A percentile compares a stretch with the other conserved stretches of the same genome.
These are phyloP conservation scores for Catonia carolina DNA, from an alignment of 2,888 invertebrate genomes.

Conservation along the genomic window DNA sequence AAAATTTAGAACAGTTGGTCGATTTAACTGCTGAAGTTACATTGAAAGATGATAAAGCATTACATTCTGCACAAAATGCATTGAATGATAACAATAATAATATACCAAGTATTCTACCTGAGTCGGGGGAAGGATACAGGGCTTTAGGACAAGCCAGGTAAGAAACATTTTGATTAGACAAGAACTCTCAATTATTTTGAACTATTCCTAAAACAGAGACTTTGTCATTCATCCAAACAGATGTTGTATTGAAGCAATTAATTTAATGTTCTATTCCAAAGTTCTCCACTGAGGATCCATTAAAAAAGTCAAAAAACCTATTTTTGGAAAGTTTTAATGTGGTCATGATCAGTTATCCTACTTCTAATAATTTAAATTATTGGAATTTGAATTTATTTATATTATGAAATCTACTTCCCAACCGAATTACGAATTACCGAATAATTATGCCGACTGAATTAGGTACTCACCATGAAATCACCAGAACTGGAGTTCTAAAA, in stretches of 20 bases:
- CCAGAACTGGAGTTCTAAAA: too few species aligned
- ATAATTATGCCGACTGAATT: too few species aligned
- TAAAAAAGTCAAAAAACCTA: too few species aligned
- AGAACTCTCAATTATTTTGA: background rate
- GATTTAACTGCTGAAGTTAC: constrained; percentile 1
- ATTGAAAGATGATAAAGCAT: background rate
- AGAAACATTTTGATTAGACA: background rate
- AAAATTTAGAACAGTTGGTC: background rate
- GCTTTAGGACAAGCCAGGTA: constrained; percentile 12
- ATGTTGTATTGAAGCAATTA: background rate
- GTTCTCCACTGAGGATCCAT: too few species aligned
- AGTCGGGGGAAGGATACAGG: constrained; percentile 11
- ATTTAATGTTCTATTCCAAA: background rate
- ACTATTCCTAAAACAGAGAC: background rate
- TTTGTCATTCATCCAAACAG: background rate
- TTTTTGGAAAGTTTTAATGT: too few species aligned
- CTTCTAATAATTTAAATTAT: too few species aligned
- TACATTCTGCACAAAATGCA: background rate
- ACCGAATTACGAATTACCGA: too few species aligned
- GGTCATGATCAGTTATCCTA: too few species aligned
- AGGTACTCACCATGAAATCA: too few species aligned
- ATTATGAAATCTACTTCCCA: too few species aligned
- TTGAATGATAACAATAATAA: constrained; percentile 5
- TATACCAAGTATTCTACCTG: background rate
- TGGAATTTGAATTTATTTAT: too few species aligned